A percentile compares a stretch with the other conserved stretches of the same genome.
phyloP scores from a whole-genome alignment of 2,113 vertebrate species.

The Azemiops feae region DNA sequence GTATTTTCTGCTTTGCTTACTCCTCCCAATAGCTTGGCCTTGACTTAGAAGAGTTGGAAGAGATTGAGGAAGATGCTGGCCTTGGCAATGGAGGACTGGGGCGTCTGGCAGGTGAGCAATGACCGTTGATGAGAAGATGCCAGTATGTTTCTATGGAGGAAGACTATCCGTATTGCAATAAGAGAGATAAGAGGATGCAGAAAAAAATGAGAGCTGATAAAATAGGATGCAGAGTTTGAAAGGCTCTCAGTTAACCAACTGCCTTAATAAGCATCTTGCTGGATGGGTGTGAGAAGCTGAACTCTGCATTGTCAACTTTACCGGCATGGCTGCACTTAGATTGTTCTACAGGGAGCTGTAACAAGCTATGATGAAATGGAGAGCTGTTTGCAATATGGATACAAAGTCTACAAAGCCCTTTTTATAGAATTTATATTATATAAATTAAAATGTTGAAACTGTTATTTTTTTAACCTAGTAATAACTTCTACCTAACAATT shows the following conservation, averaged over 20 bases:
- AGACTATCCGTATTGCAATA: not conserved
- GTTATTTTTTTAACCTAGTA: not conserved
- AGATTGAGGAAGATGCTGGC: constrained; percentile 89
- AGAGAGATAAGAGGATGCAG: not conserved
- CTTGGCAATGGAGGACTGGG: constrained; percentile 87
- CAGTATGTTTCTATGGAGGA: not conserved
- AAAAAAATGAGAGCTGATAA: not conserved
- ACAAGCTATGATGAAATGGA: not conserved
- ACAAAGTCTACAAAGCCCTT: not conserved
- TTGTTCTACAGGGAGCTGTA: not conserved
- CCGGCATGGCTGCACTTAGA: not conserved
- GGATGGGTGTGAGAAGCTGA: not conserved
- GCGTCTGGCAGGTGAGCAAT: constrained; percentile 84
- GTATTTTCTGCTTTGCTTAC: constrained; percentile 21
- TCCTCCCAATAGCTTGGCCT: constrained; percentile 75
- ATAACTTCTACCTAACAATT: not conserved
- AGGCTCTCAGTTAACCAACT: not conserved
- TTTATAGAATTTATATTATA: not conserved
- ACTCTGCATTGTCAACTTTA: not conserved
- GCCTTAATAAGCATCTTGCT: not conserved
- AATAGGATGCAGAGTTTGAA: not conserved
- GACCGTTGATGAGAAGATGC: not conserved
- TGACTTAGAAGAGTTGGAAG: constrained; percentile 86
- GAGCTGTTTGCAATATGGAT: not conserved
- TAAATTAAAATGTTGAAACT: not conserved